Evolutionary conservation across 2,888 invertebrate genomes (phyloP), one percentile per base, ranked within the genome.

Genomic region (Lobophora halterata): DNA sequence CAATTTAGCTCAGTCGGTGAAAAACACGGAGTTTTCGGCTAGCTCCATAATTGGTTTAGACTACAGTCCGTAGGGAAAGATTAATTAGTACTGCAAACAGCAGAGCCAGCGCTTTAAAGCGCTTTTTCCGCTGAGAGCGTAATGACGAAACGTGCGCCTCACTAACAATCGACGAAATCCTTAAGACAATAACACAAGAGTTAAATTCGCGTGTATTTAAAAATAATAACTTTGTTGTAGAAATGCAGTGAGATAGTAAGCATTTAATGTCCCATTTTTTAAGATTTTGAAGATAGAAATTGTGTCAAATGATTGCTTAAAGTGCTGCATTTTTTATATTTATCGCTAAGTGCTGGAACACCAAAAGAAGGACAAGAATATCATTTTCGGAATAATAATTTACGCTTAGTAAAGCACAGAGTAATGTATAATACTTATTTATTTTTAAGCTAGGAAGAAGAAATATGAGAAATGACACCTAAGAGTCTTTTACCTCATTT

Each of bases 51-150:
- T 83, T 83, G 83, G 78, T 80, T 80, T 79, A 81, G 69, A 70
- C 69, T 67, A 71, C 65, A 58, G 65, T 61, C 70, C 67, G 67
- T 63, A 60, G 68, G 67, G 73, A 73, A 78, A 78, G 79, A 83
- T 82, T 85, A 85, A 85, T 85, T 85, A 82, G 77, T 65, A 74
- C 72, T 68, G 72, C 72, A 73, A 80, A 77, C 75, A 78, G 72
- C 75, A 51, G 49, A 65, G 62, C 65, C 63, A 71, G 75, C 74
- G 74, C 72, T 78, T 71, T 65, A 52, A 58, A 71, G 69, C 72
- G 63, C 65, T 61, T 58, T 57, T 54, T 41, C 50, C 58, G 61
- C 59, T 57, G 54, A 62, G 62, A 63, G 54, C 56, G 59, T 65
- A 65, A 66, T 61, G 55, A 58, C 55, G 55, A 43, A 47, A 46